Percentiles rank a stretch among this genome's conserved stretches.
Evolutionary conservation across 2,888 invertebrate genomes (phyloP).

Genomic region (Temnothorax rugatulus): DNA sequence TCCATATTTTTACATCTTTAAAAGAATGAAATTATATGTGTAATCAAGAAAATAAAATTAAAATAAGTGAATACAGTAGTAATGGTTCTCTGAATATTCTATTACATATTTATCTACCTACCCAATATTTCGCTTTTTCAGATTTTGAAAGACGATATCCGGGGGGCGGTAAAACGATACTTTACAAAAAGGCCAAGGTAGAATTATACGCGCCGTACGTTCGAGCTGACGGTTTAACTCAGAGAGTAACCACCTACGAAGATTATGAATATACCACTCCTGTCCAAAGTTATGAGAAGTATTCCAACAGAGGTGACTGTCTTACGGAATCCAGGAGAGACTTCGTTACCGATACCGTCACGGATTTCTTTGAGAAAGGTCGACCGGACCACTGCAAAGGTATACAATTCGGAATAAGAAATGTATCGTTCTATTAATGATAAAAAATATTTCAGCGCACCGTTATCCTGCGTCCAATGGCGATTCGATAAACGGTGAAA

Average conservation of each 20-base stretch:
- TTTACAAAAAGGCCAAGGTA: slow-evolving; percentile 91
- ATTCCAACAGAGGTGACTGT: slow-evolving; percentile 89
- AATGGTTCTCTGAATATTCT: neutral
- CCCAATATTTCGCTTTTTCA: slow-evolving; percentile 71
- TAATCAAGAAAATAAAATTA: neutral
- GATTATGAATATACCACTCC: slow-evolving; percentile 88
- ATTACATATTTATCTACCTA: neutral
- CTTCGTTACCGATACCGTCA: slow-evolving; percentile 87
- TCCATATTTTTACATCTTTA: neutral
- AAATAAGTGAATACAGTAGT: neutral
- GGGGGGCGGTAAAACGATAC: slow-evolving; percentile 89
- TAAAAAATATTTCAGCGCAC: slow-evolving; percentile 82
- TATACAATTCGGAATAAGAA: slow-evolving; percentile 77
- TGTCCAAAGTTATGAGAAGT: slow-evolving; percentile 80
- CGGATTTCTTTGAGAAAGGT: slow-evolving; percentile 90
- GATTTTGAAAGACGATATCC: slow-evolving; percentile 92
- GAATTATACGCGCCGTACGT: slow-evolving; percentile 93
- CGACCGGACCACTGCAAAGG: slow-evolving; percentile 91
- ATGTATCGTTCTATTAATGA: neutral
- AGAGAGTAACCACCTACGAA: slow-evolving; percentile 88
- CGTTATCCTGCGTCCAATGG: slow-evolving; percentile 80
- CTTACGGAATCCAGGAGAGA: slow-evolving; percentile 88
- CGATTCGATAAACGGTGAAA: slow-evolving; percentile 81
- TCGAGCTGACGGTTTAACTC: slow-evolving; percentile 91
- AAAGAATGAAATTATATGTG: neutral